Evolutionary conservation across 2,888 invertebrate species (phyloP).

Genomic region (Heliconius cydno): DNA sequence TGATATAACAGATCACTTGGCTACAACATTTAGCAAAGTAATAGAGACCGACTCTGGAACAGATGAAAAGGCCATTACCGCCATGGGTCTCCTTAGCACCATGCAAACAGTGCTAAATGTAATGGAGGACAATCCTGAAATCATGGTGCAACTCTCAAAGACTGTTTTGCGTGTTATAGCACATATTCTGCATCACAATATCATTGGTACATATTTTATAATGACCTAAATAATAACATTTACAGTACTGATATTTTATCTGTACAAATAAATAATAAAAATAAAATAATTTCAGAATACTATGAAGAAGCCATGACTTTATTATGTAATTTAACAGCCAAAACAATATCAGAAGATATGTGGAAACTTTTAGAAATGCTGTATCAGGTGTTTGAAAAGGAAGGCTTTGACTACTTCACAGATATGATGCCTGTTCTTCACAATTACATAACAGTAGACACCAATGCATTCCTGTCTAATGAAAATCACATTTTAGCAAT

Average conservation of each 20-base stretch:
- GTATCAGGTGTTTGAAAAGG: conserved; percentile 95
- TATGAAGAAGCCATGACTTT: conserved; percentile 98
- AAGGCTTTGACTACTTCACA: conserved; percentile 97
- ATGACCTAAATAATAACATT: conserved; percentile 13
- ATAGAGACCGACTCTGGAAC: conserved; percentile 93
- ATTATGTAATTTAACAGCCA: conserved; percentile 94
- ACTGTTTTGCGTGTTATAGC: conserved; percentile 95
- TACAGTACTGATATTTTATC: neutral
- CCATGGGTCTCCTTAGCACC: conserved; percentile 97
- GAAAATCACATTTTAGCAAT: conserved; percentile 94
- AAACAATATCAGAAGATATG: conserved; percentile 95
- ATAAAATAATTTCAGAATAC: conserved; percentile 86
- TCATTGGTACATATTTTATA: conserved; percentile 85
- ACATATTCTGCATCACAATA: conserved; percentile 91
- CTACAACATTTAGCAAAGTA: conserved; percentile 89
- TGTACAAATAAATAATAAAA: neutral
- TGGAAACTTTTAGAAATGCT: conserved; percentile 97
- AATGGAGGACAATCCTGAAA: conserved; percentile 92
- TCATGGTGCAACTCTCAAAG: conserved; percentile 94
- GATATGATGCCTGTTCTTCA: conserved; percentile 99
- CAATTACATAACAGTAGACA: conserved; percentile 98
- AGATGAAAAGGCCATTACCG: conserved; percentile 98
- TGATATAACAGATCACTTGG: conserved; percentile 96
- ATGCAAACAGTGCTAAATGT: conserved; percentile 97
- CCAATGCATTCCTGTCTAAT: conserved; percentile 95